A percentile compares a stretch with the other conserved stretches of the same genome.
phyloP scores from a whole-genome alignment of 2,888 invertebrate genomes.

The Bombylius discolor region DNA sequence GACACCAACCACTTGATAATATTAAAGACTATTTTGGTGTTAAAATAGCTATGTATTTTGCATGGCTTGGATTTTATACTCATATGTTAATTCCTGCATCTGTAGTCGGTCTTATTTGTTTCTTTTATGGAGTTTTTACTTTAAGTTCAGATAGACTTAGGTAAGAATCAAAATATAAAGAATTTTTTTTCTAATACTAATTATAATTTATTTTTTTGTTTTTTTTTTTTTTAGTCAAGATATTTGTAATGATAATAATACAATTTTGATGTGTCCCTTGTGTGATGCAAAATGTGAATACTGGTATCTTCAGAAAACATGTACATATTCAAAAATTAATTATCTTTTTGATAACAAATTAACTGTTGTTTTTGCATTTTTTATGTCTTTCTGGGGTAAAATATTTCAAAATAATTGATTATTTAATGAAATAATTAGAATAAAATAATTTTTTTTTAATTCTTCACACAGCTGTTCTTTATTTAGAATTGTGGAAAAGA shows the following conservation, averaged over 20 bases:
- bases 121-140: conserved; percentile 45
- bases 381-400: conserved; percentile 70
- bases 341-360: conserved; percentile 71
- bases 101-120: conserved; percentile 51
- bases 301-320: conserved; percentile 58
- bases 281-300: conserved; percentile 65
- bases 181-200: background rate
- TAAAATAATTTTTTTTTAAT: background rate
- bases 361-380: conserved; percentile 62
- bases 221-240: conserved; percentile 36
- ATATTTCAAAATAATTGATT: background rate
- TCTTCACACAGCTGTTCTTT: conserved; percentile 43
- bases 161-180: conserved; percentile 14
- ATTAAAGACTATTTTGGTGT: conserved; percentile 67
- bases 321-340: conserved; percentile 57
- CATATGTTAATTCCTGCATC: conserved; percentile 67
- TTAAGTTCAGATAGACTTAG: conserved; percentile 37
- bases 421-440: background rate
- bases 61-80: conserved; percentile 77
- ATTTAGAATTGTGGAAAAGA: conserved; percentile 73
- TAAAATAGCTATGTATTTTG: conserved; percentile 67
- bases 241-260: conserved; percentile 42
- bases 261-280: conserved; percentile 66
- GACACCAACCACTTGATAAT: conserved; percentile 56
- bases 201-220: background rate